Percentiles rank a stretch among this genome's conserved stretches.
Evolutionary conservation across 2,113 vertebrate species (phyloP).

Genomic region (Orthonyx spaldingii): DNA sequence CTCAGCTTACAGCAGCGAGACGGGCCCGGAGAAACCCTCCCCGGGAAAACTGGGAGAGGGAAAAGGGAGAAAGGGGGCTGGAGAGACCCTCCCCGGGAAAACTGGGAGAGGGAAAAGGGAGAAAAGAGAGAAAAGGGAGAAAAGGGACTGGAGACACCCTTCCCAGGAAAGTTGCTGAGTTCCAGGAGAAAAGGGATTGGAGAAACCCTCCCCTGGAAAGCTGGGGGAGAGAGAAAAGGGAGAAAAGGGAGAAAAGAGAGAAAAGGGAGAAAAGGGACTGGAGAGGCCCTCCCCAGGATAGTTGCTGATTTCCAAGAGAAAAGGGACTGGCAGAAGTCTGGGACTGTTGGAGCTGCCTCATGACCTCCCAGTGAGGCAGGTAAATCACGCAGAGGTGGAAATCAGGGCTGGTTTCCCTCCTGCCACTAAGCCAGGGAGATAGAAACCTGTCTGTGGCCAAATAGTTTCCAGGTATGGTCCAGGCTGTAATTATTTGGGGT

Average conservation of each 20-base stretch:
- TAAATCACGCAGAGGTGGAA: not conserved
- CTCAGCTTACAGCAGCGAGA: not conserved
- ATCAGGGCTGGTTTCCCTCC: not conserved
- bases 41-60: too few species aligned
- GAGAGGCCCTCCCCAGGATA: not conserved
- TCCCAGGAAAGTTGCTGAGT: not conserved
- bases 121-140: too few species aligned
- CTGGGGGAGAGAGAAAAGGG: not conserved
- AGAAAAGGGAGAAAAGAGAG: not conserved
- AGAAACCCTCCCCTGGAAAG: not conserved
- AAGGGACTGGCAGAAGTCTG: not conserved
- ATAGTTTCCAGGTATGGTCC: not conserved
- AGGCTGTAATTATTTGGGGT: not conserved
- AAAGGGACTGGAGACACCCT: not conserved
- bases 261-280: not conserved
- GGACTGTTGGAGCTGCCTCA: not conserved
- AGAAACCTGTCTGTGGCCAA: not conserved
- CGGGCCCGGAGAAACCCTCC: not conserved
- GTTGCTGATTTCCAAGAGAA: not conserved
- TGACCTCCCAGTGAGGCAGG: not conserved
- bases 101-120: not conserved
- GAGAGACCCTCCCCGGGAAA: rapidly evolving
- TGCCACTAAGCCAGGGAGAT: not conserved
- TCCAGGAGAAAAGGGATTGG: not conserved
- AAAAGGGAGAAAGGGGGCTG: not conserved